A percentile compares a stretch with the other conserved stretches of the same genome.
phyloP scores from a whole-genome alignment of 2,113 vertebrate species.

The Uria lomvia region DNA sequence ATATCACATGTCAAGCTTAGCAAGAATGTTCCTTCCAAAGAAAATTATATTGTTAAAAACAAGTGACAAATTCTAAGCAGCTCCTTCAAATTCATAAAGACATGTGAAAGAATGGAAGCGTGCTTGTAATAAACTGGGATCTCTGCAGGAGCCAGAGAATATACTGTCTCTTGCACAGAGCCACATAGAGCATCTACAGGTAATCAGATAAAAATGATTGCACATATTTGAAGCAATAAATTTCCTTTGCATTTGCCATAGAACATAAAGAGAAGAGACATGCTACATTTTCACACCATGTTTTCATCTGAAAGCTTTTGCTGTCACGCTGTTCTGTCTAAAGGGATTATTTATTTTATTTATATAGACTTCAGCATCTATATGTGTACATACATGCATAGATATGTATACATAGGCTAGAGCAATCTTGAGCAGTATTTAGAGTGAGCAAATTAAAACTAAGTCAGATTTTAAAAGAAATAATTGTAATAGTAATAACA shows the following conservation, averaged over 20 bases:
- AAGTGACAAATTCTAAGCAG: conserved; percentile 68
- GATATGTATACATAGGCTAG: background rate
- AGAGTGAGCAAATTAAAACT: background rate
- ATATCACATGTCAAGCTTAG: conserved; percentile 62
- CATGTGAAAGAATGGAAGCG: conserved; percentile 50
- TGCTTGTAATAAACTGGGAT: conserved; percentile 49
- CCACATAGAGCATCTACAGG: conserved; percentile 32
- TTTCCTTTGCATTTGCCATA: conserved; percentile 51
- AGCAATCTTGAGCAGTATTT: background rate
- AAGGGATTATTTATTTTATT: conserved; percentile 19
- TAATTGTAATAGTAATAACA: background rate
- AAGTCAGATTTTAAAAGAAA: conserved; percentile 20
- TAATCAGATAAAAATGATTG: conserved; percentile 68
- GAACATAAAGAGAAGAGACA: conserved; percentile 36
- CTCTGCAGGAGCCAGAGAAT: conserved; percentile 41
- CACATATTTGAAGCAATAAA: conserved; percentile 52
- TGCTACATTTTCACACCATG: conserved; percentile 31
- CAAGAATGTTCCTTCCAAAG: conserved; percentile 36
- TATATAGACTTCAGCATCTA: background rate
- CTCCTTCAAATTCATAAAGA: conserved; percentile 59
- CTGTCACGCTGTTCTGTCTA: conserved; percentile 7
- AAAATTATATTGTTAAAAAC: conserved; percentile 73
- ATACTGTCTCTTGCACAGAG: background rate
- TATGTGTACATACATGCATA: background rate
- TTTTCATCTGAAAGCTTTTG: conserved; percentile 42